Conservation (phyloP, 2,888 invertebrate species). For the Tetheella fluctuosa region DNA sequence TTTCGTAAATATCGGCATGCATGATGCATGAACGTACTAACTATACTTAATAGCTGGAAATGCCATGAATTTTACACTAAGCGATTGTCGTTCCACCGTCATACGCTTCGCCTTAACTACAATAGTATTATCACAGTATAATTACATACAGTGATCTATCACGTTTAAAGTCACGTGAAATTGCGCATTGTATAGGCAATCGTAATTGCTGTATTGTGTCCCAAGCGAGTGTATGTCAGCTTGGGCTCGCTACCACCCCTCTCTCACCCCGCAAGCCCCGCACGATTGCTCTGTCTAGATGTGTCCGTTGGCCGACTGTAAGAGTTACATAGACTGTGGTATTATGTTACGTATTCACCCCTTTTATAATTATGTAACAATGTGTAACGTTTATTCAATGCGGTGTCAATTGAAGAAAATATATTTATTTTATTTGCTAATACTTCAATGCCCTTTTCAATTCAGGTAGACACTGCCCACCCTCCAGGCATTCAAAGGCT, state of each 20-base stretch:
- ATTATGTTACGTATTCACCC: neutral
- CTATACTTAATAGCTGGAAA: constrained; percentile 46
- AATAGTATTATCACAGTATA: too few relatives aligned
- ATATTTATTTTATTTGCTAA: constrained; percentile 52
- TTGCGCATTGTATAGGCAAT: too few relatives aligned
- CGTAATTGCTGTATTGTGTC: too few relatives aligned
- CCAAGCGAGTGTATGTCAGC: too few relatives aligned
- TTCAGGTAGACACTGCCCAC: constrained; percentile 60
- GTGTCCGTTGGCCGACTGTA: too few relatives aligned
- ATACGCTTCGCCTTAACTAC: too few relatives aligned
- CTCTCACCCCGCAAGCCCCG: too few relatives aligned
- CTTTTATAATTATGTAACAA: neutral
- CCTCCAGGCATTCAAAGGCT: constrained; percentile 62
- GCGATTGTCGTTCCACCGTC: constrained; percentile 26
- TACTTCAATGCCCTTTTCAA: constrained; percentile 59
- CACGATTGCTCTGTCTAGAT: too few relatives aligned
- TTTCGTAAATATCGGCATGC: constrained; percentile 59
- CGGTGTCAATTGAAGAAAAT: constrained; percentile 34
- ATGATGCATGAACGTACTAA: constrained; percentile 53
- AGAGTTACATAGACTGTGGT: too few relatives aligned
- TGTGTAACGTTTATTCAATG: constrained; percentile 11
- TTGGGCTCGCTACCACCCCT: too few relatives aligned
- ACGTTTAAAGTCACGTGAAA: too few relatives aligned
- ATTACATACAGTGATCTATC: too few relatives aligned
- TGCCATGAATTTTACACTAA: constrained; percentile 52